Conservation (phyloP, 2,113 vertebrate genomes). For the Chionodraco myersi region DNA sequence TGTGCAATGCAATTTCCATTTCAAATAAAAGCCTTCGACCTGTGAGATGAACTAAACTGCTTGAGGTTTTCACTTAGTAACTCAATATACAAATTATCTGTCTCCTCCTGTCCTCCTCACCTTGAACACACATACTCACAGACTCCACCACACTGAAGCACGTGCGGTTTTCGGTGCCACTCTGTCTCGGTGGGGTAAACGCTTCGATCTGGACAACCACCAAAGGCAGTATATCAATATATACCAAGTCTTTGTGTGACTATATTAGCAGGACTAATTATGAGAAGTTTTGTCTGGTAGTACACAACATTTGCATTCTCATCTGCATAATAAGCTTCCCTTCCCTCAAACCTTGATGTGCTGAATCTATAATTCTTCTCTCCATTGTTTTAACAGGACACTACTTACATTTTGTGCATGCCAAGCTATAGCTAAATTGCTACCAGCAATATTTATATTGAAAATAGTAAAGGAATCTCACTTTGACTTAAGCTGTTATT, state of each 20-base stretch:
- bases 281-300: constrained; percentile 20
- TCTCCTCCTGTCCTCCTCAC: constrained; percentile 33
- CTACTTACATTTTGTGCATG: background rate
- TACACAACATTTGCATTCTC: constrained; percentile 40
- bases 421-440: background rate
- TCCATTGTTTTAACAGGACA: background rate
- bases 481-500: background rate
- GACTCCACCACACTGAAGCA: constrained; percentile 19
- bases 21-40: constrained; percentile 31
- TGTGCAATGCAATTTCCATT: constrained; percentile 35
- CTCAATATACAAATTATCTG: constrained; percentile 38
- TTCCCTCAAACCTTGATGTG: background rate
- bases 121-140: constrained; percentile 35
- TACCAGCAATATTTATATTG: background rate
- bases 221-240: constrained; percentile 28
- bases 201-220: constrained; percentile 45
- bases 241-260: background rate
- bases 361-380: constrained; percentile 13
- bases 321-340: constrained; percentile 12
- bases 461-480: background rate
- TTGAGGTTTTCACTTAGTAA: constrained; percentile 37
- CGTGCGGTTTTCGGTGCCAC: constrained; percentile 14
- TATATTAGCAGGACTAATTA: constrained; percentile 32
- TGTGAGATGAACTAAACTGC: constrained; percentile 28
- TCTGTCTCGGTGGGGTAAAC: constrained; percentile 30